phyloP scores from a whole-genome alignment of 2,113 vertebrate genomes.

The Thinocorus orbignyianus region DNA sequence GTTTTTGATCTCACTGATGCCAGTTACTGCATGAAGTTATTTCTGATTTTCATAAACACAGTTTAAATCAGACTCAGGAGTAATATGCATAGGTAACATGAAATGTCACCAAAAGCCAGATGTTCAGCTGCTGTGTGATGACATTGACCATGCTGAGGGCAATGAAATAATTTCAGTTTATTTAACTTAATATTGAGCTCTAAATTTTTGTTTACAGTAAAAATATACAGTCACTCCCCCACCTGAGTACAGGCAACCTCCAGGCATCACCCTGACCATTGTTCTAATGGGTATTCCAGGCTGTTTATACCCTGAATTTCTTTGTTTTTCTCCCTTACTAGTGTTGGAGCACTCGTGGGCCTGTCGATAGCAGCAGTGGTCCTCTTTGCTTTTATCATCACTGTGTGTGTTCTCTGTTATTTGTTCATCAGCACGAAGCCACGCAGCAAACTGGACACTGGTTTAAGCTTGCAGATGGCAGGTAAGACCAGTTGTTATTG shows the following conservation, averaged over 20 bases:
- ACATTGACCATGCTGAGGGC: neutral
- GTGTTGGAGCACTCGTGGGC: slow-evolving; percentile 88
- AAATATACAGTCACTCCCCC: neutral
- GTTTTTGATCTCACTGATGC: neutral
- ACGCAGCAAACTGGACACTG: slow-evolving; percentile 82
- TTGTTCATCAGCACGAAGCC: slow-evolving; percentile 92
- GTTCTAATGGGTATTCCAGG: neutral
- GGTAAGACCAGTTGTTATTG: slow-evolving; percentile 71
- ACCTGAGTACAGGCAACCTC: neutral
- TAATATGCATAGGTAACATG: neutral
- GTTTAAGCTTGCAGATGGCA: slow-evolving; percentile 81
- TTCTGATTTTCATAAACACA: neutral
- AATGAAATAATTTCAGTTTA: neutral
- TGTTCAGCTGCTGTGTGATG: neutral
- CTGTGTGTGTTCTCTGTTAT: slow-evolving; percentile 90
- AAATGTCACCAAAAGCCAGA: neutral
- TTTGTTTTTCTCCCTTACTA: slow-evolving; percentile 69
- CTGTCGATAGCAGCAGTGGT: slow-evolving; percentile 89
- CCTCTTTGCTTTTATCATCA: slow-evolving; percentile 90
- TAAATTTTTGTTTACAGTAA: neutral
- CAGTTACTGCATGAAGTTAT: neutral
- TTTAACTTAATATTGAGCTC: neutral
- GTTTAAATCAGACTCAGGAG: neutral
- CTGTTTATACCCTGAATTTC: neutral
- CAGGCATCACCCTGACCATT: neutral